Conservation (phyloP, 2,113 vertebrate genomes). For the Corythoichthys haematopterus region DNA sequence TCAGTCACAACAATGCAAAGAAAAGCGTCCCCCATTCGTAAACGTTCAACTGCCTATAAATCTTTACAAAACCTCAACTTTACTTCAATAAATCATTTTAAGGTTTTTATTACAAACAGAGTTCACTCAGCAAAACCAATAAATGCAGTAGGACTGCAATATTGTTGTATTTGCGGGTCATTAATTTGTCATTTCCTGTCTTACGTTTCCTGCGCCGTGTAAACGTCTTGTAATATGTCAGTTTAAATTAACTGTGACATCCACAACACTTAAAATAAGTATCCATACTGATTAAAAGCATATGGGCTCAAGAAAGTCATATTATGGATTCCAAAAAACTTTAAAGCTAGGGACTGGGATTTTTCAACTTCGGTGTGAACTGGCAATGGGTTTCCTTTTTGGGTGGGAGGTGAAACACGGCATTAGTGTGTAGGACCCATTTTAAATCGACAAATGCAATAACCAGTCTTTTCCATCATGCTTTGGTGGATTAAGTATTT, state of each 20-base stretch:
- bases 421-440: not conserved
- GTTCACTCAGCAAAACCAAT: not conserved
- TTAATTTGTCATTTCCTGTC: conserved; percentile 6
- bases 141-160: conserved; percentile 1
- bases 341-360: not conserved
- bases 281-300: conserved; percentile 23
- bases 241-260: conserved; percentile 12
- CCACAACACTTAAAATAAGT: conserved; percentile 1
- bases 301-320: conserved; percentile 2
- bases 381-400: not conserved
- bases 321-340: not conserved
- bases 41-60: not conserved
- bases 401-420: not conserved
- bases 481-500: not conserved
- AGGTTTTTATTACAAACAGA: not conserved
- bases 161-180: not conserved
- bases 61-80: not conserved
- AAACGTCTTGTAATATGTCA: conserved; percentile 1
- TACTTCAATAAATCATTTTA: too few species aligned
- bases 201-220: not conserved
- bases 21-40: not conserved
- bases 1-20: not conserved
- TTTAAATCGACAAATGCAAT: not conserved
- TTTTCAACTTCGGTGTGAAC: not conserved
- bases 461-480: not conserved